phyloP scores from a whole-genome alignment of 2,888 invertebrate genomes.

The Epinotia ramella region DNA sequence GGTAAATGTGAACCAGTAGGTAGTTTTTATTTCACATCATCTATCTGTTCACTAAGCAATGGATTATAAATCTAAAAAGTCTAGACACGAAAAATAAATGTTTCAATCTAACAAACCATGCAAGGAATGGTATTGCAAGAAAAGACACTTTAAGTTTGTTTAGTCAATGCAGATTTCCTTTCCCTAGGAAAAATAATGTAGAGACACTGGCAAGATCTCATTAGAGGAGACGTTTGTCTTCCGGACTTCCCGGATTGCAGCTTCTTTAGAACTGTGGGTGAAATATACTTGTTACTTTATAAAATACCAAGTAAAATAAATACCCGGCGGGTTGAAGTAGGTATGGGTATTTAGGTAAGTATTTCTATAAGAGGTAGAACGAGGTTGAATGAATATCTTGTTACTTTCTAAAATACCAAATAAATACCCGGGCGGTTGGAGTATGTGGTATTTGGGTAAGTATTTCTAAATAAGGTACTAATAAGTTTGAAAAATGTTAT shows the following conservation, averaged over 20 bases:
- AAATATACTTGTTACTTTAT: slow-evolving; percentile 18
- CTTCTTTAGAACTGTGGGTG: slow-evolving; percentile 2
- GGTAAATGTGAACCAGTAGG: too few species aligned
- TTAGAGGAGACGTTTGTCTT: slow-evolving; percentile 50
- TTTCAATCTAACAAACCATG: neutral
- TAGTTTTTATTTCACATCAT: neutral
- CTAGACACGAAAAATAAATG: neutral
- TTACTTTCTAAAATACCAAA: too few species aligned
- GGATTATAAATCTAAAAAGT: neutral
- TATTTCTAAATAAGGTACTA: too few species aligned
- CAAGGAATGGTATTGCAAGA: neutral
- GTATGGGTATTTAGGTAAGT: too few species aligned
- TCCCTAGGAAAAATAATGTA: slow-evolving; percentile 38
- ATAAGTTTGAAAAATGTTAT: too few species aligned
- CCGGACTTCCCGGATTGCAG: slow-evolving; percentile 38
- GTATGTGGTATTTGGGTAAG: too few species aligned
- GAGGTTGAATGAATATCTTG: too few species aligned
- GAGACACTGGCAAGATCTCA: slow-evolving; percentile 47
- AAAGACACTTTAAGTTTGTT: slow-evolving; percentile 21
- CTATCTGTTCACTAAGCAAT: neutral
- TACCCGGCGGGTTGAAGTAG: too few species aligned
- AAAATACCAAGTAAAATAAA: slow-evolving; percentile 2
- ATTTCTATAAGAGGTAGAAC: too few species aligned
- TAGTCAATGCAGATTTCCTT: slow-evolving; percentile 29
- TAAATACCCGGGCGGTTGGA: too few species aligned